Evolutionary conservation across 2,888 invertebrate genomes (phyloP).

Genomic region (Drosophila neonasuta): DNA sequence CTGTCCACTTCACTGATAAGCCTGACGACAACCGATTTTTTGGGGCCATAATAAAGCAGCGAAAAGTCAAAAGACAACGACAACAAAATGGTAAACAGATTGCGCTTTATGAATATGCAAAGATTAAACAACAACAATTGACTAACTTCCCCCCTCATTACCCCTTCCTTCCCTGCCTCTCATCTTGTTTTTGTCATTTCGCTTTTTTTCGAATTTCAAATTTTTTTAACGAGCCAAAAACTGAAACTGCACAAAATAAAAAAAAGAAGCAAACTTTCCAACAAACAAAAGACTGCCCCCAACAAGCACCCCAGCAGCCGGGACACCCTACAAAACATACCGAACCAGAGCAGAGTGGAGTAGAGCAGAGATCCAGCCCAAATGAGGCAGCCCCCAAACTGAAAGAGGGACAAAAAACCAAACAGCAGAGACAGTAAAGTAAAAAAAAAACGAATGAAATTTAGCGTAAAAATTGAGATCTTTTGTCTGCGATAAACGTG

Average conservation of each 20-base stretch:
- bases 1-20: conserved; percentile 43
- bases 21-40: conserved; percentile 49
- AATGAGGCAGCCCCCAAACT: conserved; percentile 41
- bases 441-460: conserved; percentile 61
- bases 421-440: neutral
- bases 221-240: conserved; percentile 75
- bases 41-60: conserved; percentile 60
- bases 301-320: conserved; percentile 19
- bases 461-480: conserved; percentile 78
- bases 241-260: conserved; percentile 27
- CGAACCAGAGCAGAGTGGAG: conserved; percentile 71
- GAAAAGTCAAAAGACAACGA: conserved; percentile 68
- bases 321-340: conserved; percentile 30
- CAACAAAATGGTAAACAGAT: conserved; percentile 68
- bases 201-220: conserved; percentile 62
- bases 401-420: conserved; percentile 44
- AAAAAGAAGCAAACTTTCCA: conserved; percentile 67
- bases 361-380: conserved; percentile 61
- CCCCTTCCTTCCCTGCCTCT: conserved; percentile 8
- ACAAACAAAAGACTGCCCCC: conserved; percentile 59
- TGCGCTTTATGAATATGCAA: conserved; percentile 78
- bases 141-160: neutral
- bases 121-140: conserved; percentile 68
- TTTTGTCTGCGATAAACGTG: conserved; percentile 79
- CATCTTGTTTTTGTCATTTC: conserved; percentile 35